Evolutionary conservation across 2,113 vertebrate genomes (phyloP), one percentile per base, ranked within the genome.

Genomic region (Ammodytes dubius): DNA sequence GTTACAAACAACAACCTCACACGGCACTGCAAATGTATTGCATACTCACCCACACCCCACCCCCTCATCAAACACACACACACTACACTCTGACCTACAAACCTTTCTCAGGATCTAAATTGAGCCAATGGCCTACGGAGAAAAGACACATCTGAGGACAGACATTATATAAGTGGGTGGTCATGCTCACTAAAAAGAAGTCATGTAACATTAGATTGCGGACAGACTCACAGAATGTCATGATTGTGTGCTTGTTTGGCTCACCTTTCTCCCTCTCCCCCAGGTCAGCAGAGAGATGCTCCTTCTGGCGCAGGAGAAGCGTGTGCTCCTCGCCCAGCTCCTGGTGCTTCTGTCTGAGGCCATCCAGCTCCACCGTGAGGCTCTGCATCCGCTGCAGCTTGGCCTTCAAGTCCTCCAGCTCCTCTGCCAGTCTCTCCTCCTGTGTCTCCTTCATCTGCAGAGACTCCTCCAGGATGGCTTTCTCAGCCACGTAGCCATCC

Each of bases 401-500:
- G 46, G 85, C 85, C 9, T 89, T 88, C 53, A 97, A 88, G 9
- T 64, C 94, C 84, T 99, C 98, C 90, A 99, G 89, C 87, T 98
- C 96, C 53, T 95, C 84, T 5, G 95, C 95, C 0, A 99, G 95
- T 17, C 77, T 91, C 81, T 93, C 95, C 70, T 98, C 96, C 0
- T 95, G 95, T 0, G 83, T 81, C 73, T 99, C 98, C 87, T 97
- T 99, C 87, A 92, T 93, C 76, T 91, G 95, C 72, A 99, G 84
- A 0, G 90, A 90, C 82, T 97, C 96, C 88, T 98, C 97, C 39
- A 99, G 72, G 0, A 85, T 47, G 0, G 94, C 94, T 80, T 97
- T 98, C 91, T 99, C 98, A 56, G 94, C 95, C 74, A 96, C 90
- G 1, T 97, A 97, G 46, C 98, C 98, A 56, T 97, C 97, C 0